Evolutionary conservation across 2,888 invertebrate species (phyloP), one percentile per base, ranked within the genome.

Genomic region (Nemurella pictetii): DNA sequence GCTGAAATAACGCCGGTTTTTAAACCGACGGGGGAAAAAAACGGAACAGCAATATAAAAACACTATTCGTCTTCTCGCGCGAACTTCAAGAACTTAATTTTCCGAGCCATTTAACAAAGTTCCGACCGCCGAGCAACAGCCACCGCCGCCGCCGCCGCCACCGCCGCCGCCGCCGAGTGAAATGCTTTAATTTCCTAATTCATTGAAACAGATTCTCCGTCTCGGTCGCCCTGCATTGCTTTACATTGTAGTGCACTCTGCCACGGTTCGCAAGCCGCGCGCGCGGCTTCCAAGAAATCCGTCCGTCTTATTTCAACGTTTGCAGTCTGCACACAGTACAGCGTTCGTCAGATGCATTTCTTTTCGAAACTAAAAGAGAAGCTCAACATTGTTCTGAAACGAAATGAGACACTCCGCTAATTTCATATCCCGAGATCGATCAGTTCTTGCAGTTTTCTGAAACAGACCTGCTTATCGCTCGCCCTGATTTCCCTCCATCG

Each of bases 171-270:
- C n/a, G n/a, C n/a, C n/a, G 55, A 20, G 55, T 55, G 20, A 86
- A 87, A 86, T 86, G 86, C 86, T 87, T 86, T 87, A 87, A 87
- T 87, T 87, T 86, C 84, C 80, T 85, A 84, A 87, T 85, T 87
- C 86, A 85, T 86, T 86, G 84, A 83, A 86, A 85, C 29, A 7
- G 15, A 55, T 55, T 55, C 80, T 72, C 83, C 28, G 73, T 83
- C 83, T 72, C 28, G 29, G 73, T 83, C 55, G 55, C 12, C 3
- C 15, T 1, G 15, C 55, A 55, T 12, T 12, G 12, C 9, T 20
- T 55, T 20, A 12, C 20, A 55, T 12, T 55, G 20, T 55, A 12
- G 55, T 55, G 55, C 9, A 20, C 55, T 55, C 20, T 55, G 3
- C 15, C 20, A 20, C 1, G 55, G 55, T 2, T 55, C 20, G 32